Percentiles rank a stretch among this genome's conserved stretches.
Evolutionary conservation across 1,140 invertebrate genomes (phyloP).

Genomic region (Oreohelix idahoensis): DNA sequence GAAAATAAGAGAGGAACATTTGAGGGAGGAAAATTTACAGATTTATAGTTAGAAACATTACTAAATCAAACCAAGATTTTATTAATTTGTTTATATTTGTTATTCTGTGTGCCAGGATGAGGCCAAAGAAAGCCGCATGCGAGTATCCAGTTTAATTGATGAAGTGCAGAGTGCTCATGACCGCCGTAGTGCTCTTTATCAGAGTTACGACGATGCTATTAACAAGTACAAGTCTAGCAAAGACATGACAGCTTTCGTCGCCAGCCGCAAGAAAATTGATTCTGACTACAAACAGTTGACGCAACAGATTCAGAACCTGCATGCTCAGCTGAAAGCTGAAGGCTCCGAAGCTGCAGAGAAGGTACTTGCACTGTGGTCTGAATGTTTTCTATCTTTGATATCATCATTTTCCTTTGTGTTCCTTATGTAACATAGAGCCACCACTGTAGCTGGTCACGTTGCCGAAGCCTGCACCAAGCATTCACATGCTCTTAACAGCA

Average conservation of each 20-base stretch:
- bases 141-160: conserved; percentile 75
- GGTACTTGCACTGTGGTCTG: conserved; percentile 50
- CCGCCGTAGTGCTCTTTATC: conserved; percentile 78
- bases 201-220: conserved; percentile 79
- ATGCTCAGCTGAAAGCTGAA: conserved; percentile 79
- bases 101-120: conserved; percentile 73
- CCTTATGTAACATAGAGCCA: no score
- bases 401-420: neutral
- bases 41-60: no score
- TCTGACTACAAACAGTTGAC: conserved; percentile 80
- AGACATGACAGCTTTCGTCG: conserved; percentile 76
- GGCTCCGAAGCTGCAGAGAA: conserved; percentile 79
- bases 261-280: conserved; percentile 77
- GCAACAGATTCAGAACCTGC: conserved; percentile 76
- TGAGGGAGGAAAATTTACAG: no score
- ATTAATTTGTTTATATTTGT: neutral
- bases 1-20: no score
- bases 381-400: no score
- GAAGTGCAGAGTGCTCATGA: conserved; percentile 78
- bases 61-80: no score
- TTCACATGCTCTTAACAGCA: no score
- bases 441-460: no score
- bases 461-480: no score
- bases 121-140: conserved; percentile 76
- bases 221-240: conserved; percentile 80